Evolutionary conservation across 2,888 invertebrate species (phyloP).

Genomic region (Fissipunctia ypsillon): DNA sequence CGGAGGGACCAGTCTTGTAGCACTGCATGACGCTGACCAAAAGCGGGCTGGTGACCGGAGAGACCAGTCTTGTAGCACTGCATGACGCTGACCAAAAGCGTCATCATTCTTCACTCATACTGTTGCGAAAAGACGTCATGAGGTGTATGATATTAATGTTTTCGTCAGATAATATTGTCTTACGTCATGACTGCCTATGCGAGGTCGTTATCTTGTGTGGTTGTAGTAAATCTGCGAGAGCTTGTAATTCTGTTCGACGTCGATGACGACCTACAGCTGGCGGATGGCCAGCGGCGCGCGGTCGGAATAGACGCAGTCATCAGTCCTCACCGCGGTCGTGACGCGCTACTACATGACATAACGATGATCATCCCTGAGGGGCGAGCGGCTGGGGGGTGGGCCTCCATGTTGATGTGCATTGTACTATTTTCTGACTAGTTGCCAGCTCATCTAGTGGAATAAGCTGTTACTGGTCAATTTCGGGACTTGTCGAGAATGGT

Average conservation of each 20-base stretch:
- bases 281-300: constrained; percentile 45
- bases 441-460: constrained; percentile 1
- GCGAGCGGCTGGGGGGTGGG: background rate
- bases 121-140: constrained; percentile 6
- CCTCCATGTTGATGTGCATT: background rate
- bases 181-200: background rate
- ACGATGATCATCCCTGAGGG: constrained; percentile 4
- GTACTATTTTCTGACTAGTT: constrained; percentile 8
- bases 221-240: constrained; percentile 1
- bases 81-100: constrained; percentile 5
- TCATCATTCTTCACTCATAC: background rate
- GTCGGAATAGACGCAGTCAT: constrained; percentile 36
- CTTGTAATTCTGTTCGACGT: constrained; percentile 12
- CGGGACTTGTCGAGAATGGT: background rate
- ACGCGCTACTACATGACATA: constrained; percentile 23
- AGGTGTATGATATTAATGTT: background rate
- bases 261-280: constrained; percentile 49
- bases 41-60: background rate
- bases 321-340: constrained; percentile 10
- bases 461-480: constrained; percentile 1
- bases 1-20: background rate
- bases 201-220: constrained; percentile 4
- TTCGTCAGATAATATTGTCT: background rate
- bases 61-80: background rate
- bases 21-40: constrained; percentile 1